Evolutionary conservation across 2,797 vertebrate species (phyloP).

Genomic region (Syngnathus acus): DNA sequence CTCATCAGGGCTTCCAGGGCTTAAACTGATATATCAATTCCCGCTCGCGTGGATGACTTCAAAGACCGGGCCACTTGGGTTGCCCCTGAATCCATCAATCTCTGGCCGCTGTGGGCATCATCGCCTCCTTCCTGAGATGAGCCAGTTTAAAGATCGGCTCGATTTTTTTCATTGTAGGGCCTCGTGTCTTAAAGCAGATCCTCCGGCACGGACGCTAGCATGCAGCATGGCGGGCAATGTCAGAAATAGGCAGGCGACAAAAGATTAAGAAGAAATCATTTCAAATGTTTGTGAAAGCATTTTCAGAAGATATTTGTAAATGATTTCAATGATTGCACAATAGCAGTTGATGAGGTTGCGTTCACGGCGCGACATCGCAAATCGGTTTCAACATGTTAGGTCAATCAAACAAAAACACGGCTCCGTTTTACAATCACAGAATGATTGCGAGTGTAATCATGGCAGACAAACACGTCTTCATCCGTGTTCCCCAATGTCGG

Average conservation of each 20-base stretch:
- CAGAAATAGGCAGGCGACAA: neutral
- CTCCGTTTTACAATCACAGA: conserved; percentile 46
- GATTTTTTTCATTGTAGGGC: no score
- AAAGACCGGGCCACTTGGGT: conserved; percentile 82
- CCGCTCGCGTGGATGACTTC: conserved; percentile 88
- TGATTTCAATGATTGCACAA: neutral
- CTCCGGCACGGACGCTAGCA: neutral
- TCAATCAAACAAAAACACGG: conserved; percentile 45
- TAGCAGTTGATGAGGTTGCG: conserved; percentile 6
- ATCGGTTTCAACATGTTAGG: conserved; percentile 45
- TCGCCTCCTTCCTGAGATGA: conserved; percentile 60
- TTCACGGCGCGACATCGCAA: conserved; percentile 23
- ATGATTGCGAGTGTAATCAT: conserved; percentile 57
- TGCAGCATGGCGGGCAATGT: neutral
- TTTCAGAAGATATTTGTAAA: neutral
- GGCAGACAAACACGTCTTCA: conserved; percentile 53
- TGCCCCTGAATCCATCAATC: conserved; percentile 89
- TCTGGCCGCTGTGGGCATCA: conserved; percentile 75
- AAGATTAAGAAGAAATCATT: neutral
- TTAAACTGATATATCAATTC: conserved; percentile 97
- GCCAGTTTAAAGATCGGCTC: conserved; percentile 53
- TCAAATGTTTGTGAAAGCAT: neutral
- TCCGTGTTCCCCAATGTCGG: conserved; percentile 46
- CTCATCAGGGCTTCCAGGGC: conserved; percentile 78
- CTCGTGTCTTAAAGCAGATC: neutral